These are phyloP conservation scores for Nyctibius bracteatus DNA, from an alignment of 2,113 vertebrate genomes.

Conservation along the genomic window DNA sequence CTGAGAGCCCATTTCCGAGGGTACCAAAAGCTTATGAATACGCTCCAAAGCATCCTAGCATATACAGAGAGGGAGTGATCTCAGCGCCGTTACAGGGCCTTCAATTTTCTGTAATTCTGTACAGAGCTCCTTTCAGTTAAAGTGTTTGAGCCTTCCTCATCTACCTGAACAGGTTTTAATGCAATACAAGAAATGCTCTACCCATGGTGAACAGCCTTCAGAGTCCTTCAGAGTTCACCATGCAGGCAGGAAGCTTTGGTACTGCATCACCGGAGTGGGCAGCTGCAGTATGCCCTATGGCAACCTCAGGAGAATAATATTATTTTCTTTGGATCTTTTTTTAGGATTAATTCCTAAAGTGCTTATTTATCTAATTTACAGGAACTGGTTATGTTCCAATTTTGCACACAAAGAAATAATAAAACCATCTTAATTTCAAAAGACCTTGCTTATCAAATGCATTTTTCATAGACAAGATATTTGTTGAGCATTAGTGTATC, in stretches of 20 bases:
- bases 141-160: not conserved
- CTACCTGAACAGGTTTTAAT: not conserved
- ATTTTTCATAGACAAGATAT: conserved; percentile 39
- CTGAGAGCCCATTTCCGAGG: not conserved
- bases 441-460: conserved; percentile 48
- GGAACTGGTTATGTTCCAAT: conserved; percentile 36
- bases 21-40: not conserved
- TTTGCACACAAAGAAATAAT: conserved; percentile 42
- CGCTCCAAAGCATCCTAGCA: not conserved
- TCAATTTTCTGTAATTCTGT: not conserved
- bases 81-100: not conserved
- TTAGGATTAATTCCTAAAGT: not conserved
- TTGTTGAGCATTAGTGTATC: conserved; percentile 40
- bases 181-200: not conserved
- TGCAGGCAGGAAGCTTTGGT: not conserved
- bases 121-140: not conserved
- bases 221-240: not conserved
- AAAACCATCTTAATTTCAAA: conserved; percentile 40
- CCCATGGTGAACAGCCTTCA: not conserved
- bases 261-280: not conserved
- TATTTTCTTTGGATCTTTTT: not conserved
- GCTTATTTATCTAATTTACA: conserved; percentile 41
- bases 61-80: not conserved
- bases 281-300: not conserved
- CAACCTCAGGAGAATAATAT: not conserved